Conservation (phyloP, 2,888 invertebrate genomes). For the Beris morrisii region DNA sequence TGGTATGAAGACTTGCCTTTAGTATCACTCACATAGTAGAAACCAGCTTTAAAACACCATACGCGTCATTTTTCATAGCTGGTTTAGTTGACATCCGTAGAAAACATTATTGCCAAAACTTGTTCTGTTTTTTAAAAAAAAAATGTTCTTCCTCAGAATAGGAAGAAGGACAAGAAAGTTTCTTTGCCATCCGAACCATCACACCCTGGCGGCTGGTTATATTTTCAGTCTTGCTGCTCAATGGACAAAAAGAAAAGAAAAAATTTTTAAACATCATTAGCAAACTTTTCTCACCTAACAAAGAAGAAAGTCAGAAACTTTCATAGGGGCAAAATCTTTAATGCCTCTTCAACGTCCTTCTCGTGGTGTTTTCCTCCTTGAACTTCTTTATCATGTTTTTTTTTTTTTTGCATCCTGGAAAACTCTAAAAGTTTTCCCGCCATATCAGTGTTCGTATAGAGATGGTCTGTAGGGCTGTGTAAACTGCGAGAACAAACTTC, state of each 20-base stretch:
- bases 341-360: constrained; percentile 28
- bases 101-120: too few species aligned
- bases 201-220: too few species aligned
- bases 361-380: background rate
- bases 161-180: too few species aligned
- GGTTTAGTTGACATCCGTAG: too few species aligned
- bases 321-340: constrained; percentile 29
- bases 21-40: too few species aligned
- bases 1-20: too few species aligned
- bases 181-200: too few species aligned
- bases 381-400: constrained; percentile 7
- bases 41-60: too few species aligned
- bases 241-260: constrained; percentile 5
- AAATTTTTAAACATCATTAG: constrained; percentile 33
- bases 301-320: constrained; percentile 35
- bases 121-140: too few species aligned
- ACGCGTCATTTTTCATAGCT: too few species aligned
- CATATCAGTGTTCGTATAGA: background rate
- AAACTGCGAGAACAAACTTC: constrained; percentile 19
- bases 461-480: constrained; percentile 6
- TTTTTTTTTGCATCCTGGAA: constrained; percentile 12
- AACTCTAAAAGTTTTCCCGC: constrained; percentile 28
- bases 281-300: constrained; percentile 35
- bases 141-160: too few species aligned
- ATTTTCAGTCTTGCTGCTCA: background rate